These are phyloP conservation scores for Hippopotamyrus pictus DNA, from an alignment of 2,797 vertebrate genomes.

Conservation along the genomic window DNA sequence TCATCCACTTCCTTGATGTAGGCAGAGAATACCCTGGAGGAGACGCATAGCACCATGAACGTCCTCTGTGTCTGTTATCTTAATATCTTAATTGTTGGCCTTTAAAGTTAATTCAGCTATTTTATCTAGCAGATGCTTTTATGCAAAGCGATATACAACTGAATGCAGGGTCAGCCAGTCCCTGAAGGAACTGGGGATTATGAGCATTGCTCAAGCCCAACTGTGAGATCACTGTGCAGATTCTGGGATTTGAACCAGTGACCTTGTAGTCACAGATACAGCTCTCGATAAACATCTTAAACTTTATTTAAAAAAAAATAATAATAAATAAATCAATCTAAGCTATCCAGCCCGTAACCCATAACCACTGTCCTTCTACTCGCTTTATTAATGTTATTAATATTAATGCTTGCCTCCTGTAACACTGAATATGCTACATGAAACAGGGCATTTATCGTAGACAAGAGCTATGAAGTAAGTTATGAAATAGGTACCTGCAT, in stretches of 20 bases:
- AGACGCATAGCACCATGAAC: background rate
- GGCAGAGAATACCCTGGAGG: constrained; percentile 88
- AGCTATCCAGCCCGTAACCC: background rate
- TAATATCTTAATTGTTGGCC: background rate
- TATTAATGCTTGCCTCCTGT: background rate
- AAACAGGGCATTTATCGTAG: background rate
- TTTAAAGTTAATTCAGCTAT: background rate
- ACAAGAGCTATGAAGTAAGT: background rate
- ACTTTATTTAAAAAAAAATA: background rate
- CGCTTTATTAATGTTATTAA: background rate
- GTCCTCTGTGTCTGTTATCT: background rate
- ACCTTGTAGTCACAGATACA: background rate
- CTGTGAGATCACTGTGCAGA: background rate
- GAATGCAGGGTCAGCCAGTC: background rate
- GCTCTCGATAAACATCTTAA: background rate
- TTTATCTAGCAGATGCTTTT: background rate
- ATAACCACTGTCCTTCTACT: background rate
- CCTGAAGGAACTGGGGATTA: background rate
- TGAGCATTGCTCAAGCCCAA: background rate
- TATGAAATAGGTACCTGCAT: constrained; percentile 71
- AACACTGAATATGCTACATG: background rate
- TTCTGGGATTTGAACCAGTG: background rate
- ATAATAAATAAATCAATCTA: background rate
- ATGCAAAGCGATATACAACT: background rate
- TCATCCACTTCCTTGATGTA: constrained; percentile 99